Evolutionary conservation across 2,888 invertebrate genomes (phyloP), one percentile per base, ranked within the genome.

Genomic region (Scaptomyza polygonia): DNA sequence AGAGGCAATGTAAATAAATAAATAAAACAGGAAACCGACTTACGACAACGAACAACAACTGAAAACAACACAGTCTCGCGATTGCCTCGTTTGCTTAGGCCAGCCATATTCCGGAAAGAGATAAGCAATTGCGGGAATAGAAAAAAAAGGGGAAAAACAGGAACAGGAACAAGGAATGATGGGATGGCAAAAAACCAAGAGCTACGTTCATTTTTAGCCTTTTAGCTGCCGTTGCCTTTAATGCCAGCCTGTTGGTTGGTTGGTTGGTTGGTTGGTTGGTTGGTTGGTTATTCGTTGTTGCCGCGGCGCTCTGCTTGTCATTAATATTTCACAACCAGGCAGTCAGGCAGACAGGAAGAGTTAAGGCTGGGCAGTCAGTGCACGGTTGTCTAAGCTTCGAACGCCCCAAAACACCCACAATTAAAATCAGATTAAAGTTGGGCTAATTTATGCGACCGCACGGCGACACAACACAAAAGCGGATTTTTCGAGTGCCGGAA

Each of bases 361-460:
- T 21, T 1, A 11, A 16, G 29, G 36, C 32, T 5, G 14, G 25
- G 42, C 11, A 18, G 52, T 51, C 67, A 53, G 51, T 44, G 58
- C 64, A 72, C 45, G 54, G 68, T n/a, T n/a, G n/a, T 74, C 68
- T 78, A 72, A 84, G 68, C 81, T 55, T 51, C 53, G 62, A 73
- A 64, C 3, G 2, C 42, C 34, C 18, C n/a, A 5, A n/a, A 0
- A 67, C 72, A 57, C 56, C 71, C 71, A 78, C 76, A 81, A 88
- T 85, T 89, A 83, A 88, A 88, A 89, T 88, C 88, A 86, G 88
- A 88, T 88, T 85, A 89, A 88, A 89, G 78, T 86, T 67, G 69
- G 72, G 85, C 89, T 89, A 89, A 90, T 90, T 89, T 90, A 89
- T 89, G 90, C 89, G 76, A 82, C 80, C 88, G 77, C 89, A 89